These are phyloP conservation scores for Palythoa grandiflora DNA, from an alignment of 92 coral and sea anemone species.

Conservation along the genomic window DNA sequence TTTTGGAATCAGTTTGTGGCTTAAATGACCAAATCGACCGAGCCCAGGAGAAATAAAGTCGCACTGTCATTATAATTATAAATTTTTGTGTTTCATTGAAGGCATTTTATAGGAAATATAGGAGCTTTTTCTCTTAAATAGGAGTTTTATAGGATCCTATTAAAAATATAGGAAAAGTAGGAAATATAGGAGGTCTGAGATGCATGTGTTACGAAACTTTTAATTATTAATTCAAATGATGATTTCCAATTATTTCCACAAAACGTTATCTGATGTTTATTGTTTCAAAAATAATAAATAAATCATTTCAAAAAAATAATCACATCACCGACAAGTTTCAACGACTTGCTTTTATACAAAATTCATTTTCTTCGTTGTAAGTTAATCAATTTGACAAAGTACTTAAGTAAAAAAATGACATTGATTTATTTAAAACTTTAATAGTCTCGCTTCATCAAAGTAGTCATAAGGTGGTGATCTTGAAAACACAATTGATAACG, in stretches of 20 bases:
- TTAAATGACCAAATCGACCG: background rate
- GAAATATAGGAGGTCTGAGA: constrained; percentile 38
- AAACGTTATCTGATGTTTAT: no score
- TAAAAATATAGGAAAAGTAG: constrained; percentile 11
- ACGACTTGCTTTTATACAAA: no score
- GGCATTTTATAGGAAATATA: constrained; percentile 27
- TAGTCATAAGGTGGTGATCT: no score
- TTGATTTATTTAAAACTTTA: no score
- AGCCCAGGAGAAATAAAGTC: constrained; percentile 17
- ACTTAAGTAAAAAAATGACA: no score
- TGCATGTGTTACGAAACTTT: background rate
- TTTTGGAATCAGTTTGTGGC: constrained; percentile 1
- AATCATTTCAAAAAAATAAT: no score
- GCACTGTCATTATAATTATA: constrained; percentile 18
- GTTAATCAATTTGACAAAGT: no score
- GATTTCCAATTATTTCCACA: background rate
- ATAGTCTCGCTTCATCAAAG: no score
- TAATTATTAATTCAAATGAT: background rate
- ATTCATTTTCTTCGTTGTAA: no score
- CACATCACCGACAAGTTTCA: no score
- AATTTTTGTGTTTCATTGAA: constrained; percentile 9
- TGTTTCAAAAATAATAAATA: no score
- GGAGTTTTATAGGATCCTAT: constrained; percentile 17
- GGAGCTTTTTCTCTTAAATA: constrained; percentile 13
- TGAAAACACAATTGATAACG: no score